A percentile compares a stretch with the other conserved stretches of the same genome.
These are phyloP conservation scores for Steatornis caripensis DNA, from an alignment of 2,113 vertebrate species.

Conservation along the genomic window DNA sequence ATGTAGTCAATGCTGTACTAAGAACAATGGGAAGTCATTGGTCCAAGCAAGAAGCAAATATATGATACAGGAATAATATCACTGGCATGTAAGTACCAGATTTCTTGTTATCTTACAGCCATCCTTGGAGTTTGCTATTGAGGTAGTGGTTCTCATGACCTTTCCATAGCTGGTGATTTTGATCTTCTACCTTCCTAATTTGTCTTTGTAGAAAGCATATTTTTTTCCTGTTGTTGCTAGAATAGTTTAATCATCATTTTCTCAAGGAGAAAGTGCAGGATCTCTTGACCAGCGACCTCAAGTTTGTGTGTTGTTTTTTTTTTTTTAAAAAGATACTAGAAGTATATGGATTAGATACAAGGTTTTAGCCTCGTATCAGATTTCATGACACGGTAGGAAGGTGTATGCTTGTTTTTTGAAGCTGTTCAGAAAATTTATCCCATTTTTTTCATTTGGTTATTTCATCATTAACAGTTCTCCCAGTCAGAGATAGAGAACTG, in stretches of 20 bases:
- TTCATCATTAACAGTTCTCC: neutral
- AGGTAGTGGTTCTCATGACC: neutral
- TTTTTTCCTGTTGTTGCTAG: neutral
- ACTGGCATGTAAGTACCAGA: neutral
- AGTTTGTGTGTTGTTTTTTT: too few relatives aligned
- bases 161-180: neutral
- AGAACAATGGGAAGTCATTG: neutral
- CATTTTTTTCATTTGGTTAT: neutral
- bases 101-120: neutral
- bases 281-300: neutral
- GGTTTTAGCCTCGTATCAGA: neutral
- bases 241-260: neutral
- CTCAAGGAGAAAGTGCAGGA: neutral
- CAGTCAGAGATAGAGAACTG: neutral
- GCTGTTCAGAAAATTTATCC: neutral
- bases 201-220: neutral
- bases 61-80: neutral
- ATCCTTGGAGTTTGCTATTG: neutral
- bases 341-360: neutral
- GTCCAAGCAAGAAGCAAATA: neutral
- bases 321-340: neutral
- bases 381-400: neutral
- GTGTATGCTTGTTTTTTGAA: neutral
- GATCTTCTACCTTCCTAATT: neutral
- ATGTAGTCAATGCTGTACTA: accelerated